Conservation (phyloP, 2,888 invertebrate species). For the Nomada hirtipes region DNA sequence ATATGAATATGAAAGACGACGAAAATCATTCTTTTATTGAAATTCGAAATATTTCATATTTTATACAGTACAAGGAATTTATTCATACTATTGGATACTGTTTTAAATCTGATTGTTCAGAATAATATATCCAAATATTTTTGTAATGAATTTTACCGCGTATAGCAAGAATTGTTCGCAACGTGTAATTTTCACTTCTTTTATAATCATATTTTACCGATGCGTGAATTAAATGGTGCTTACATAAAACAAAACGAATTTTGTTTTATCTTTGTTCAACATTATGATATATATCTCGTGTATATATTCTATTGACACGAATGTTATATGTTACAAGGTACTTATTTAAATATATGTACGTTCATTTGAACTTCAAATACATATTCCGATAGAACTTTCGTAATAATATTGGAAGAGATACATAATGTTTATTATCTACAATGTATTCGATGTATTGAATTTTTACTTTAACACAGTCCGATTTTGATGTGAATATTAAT, state of each 20-base stretch:
- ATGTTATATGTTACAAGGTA: conserved; percentile 14
- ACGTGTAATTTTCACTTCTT: conserved; percentile 51
- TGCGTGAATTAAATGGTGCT: conserved; percentile 56
- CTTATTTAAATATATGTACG: conserved; percentile 12
- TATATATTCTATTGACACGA: not conserved
- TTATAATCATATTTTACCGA: conserved; percentile 52
- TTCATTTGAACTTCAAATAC: not conserved
- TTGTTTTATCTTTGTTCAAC: conserved; percentile 38
- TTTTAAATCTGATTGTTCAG: conserved; percentile 28
- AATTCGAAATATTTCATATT: conserved; percentile 24
- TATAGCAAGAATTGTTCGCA: conserved; percentile 39
- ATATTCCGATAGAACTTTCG: conserved; percentile 16
- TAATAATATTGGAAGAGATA: conserved; percentile 36
- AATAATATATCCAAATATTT: conserved; percentile 50
- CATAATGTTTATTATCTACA: conserved; percentile 31
- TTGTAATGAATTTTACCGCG: conserved; percentile 55
- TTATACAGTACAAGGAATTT: conserved; percentile 14
- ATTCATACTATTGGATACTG: conserved; percentile 18
- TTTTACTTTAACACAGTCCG: conserved; percentile 35
- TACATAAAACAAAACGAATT: conserved; percentile 5
- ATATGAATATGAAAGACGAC: not conserved
- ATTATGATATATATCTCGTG: not conserved
- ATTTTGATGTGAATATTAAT: conserved; percentile 43
- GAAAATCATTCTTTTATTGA: not conserved
- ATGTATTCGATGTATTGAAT: conserved; percentile 35